Evolutionary conservation across 2,888 invertebrate species (phyloP).

Genomic region (Parochlus steinenii): DNA sequence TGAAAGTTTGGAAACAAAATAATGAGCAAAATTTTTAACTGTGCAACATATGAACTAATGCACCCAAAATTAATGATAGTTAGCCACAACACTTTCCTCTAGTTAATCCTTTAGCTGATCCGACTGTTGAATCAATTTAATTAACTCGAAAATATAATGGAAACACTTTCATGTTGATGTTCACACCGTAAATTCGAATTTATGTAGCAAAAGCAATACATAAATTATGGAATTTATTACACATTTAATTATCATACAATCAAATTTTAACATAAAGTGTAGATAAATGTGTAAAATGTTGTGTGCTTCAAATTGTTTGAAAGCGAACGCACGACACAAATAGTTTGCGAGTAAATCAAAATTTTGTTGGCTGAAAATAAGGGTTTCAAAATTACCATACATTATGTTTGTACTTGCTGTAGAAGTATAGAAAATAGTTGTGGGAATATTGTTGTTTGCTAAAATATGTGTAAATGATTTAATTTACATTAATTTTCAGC

Average conservation of each 20-base stretch:
- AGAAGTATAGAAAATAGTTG: background rate
- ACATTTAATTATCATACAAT: conserved; percentile 12
- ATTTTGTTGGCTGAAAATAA: background rate
- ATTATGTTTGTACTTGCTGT: background rate
- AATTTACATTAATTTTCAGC: conserved; percentile 5
- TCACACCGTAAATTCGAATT: too few relatives aligned
- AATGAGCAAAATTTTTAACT: too few relatives aligned
- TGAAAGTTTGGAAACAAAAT: too few relatives aligned
- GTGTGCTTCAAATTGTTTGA: background rate
- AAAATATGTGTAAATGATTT: conserved; percentile 8
- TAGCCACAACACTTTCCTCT: too few relatives aligned
- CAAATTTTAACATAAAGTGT: conserved; percentile 9
- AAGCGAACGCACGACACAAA: background rate
- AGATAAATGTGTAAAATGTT: background rate
- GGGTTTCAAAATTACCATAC: background rate
- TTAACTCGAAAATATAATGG: too few relatives aligned
- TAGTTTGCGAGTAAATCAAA: too few relatives aligned
- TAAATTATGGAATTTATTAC: conserved; percentile 4
- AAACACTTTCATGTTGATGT: too few relatives aligned
- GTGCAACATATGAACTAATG: too few relatives aligned
- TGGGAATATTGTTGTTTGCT: background rate
- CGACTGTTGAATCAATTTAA: too few relatives aligned
- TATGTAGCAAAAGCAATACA: background rate
- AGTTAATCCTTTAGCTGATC: too few relatives aligned
- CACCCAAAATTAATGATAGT: too few relatives aligned